Base-by-base conservation (phyloP, 1,140 invertebrate species). In the Listronotus bonariensis region DNA sequence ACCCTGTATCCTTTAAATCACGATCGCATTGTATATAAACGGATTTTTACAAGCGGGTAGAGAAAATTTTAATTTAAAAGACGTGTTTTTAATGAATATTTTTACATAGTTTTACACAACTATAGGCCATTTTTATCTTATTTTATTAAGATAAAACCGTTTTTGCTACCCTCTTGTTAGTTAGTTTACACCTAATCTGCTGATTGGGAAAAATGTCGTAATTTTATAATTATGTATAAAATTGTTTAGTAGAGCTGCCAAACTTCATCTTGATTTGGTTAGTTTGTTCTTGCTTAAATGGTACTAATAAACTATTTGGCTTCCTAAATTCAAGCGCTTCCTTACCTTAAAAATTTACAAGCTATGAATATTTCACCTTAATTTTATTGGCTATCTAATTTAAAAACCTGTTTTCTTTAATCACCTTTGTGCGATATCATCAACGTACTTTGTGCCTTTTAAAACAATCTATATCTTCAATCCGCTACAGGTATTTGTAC, bases 1-100 rank as follows among this genome's bases (percentile, higher is more conserved):
- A 86, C 85, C 85, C 85, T 86, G 85, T 86, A 85, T 85, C 84
- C 84, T 85, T 85, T 82, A 66, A 66, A 66, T 66, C 64, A 66
- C 64, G 55, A 59, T 60, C 55, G 64, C 55, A 45, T 45, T 26
- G 41, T 62, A 54, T 57, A 32, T 41, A 57, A 66, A 66, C 57
- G 49, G 40, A 59, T 60, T 66, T 65, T 64, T 66, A 66, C 64
- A 66, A 66, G 57, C 56, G 55, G 64, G 64, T 60, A 53, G 51
- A 66, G 55, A 59, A 11, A 34, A 52, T 42, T 43, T 58, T 31
- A 40, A 48, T 60, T 49, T 60, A 51, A 26, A 17, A 51, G 17
- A 60, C 20, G 17, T 46, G 5, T 56, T 56, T 42, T 41, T 45
- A 46, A 45, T 32, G 43, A 57, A 49, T 18, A 18, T 48, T 51